Conservation (phyloP, 2,797 vertebrate species). For the Phalanger gymnotis region DNA sequence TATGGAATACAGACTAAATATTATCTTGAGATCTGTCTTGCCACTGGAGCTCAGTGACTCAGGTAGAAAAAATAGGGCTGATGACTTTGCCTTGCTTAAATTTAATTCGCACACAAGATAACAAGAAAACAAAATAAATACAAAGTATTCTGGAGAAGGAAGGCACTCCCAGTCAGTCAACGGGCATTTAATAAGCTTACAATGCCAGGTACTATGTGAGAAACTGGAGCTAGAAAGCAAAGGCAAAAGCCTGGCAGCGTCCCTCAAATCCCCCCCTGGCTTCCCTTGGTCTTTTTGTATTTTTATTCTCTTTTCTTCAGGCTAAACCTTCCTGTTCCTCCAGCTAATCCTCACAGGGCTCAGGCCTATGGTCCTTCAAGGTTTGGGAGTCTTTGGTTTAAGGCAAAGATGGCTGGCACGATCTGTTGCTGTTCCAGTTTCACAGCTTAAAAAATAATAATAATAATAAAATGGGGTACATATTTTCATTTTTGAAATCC, state of each 20-base stretch:
- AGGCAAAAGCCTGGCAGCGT: background rate
- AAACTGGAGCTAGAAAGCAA: background rate
- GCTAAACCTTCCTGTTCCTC: background rate
- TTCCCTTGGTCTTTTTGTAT: background rate
- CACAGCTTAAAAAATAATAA: background rate
- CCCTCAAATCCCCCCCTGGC: background rate
- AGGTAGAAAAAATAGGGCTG: background rate
- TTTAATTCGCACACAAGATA: background rate
- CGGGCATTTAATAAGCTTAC: background rate
- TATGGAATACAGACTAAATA: background rate
- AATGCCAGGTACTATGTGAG: background rate
- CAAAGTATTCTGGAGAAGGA: background rate
- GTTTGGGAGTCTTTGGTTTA: background rate
- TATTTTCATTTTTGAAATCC: conserved; percentile 68
- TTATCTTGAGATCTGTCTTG: background rate
- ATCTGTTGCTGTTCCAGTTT: conserved; percentile 8
- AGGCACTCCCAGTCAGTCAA: background rate
- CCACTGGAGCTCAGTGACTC: background rate
- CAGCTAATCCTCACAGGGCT: background rate
- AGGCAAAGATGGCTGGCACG: background rate
- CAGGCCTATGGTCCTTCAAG: background rate
- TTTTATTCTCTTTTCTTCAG: background rate
- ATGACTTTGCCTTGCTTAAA: background rate
- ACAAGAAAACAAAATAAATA: background rate
- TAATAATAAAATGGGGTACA: conserved; percentile 11